Conservation (phyloP, 2,797 vertebrate genomes). For the Chrysocyon brachyurus region DNA sequence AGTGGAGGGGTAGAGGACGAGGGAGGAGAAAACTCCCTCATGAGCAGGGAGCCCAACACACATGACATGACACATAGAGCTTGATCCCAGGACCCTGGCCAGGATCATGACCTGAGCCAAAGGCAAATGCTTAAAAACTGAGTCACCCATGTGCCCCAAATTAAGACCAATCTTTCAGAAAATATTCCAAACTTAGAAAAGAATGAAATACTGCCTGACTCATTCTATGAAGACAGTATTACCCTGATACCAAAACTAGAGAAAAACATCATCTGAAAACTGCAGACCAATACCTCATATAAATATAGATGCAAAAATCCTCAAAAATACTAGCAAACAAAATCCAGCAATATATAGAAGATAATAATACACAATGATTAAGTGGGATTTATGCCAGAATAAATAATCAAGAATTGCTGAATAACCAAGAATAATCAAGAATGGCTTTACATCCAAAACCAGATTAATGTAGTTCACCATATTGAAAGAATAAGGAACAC, state of each 20-base stretch:
- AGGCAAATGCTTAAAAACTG: neutral
- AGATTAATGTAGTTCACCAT: neutral
- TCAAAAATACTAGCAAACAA: neutral
- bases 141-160: neutral
- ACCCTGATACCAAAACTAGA: neutral
- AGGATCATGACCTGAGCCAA: neutral
- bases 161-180: neutral
- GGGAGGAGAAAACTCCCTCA: too few relatives aligned
- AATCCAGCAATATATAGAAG: neutral
- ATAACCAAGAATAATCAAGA: neutral
- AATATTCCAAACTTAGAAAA: conserved; percentile 5
- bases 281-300: neutral
- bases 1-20: neutral
- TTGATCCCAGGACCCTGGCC: neutral
- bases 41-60: neutral
- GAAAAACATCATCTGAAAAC: neutral
- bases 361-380: neutral
- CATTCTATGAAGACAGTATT: neutral
- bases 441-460: neutral
- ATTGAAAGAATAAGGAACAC: neutral
- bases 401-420: neutral
- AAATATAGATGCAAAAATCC: neutral
- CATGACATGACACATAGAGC: too few relatives aligned
- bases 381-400: neutral
- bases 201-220: neutral